Conservation (phyloP, 1,140 invertebrate genomes). For the Helicorthomorpha holstii region DNA sequence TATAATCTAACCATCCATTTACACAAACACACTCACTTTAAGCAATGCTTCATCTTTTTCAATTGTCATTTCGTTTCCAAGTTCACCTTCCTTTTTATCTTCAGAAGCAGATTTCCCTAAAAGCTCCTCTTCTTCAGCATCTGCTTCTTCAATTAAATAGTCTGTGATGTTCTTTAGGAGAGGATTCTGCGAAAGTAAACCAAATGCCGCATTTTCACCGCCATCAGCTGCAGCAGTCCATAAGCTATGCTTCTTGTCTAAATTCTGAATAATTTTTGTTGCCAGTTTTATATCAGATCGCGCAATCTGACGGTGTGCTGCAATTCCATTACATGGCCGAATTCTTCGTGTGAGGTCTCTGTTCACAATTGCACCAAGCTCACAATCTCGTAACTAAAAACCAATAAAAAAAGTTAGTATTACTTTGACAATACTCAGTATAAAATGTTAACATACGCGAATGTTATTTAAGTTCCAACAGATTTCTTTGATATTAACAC, state of each 20-base stretch:
- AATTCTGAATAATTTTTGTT: slow-evolving; percentile 84
- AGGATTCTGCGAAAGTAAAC: slow-evolving; percentile 67
- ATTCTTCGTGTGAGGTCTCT: slow-evolving; percentile 82
- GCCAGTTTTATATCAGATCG: slow-evolving; percentile 82
- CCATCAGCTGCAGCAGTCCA: slow-evolving; percentile 40
- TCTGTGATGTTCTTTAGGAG: slow-evolving; percentile 94
- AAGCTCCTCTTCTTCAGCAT: slow-evolving; percentile 92
- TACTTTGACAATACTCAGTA: slow-evolving; percentile 5
- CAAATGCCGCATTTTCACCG: slow-evolving; percentile 31
- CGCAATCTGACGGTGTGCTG: slow-evolving; percentile 75
- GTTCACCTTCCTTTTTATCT: slow-evolving; percentile 30
- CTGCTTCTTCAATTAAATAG: slow-evolving; percentile 95
- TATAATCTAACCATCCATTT: background rate
- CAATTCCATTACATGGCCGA: slow-evolving; percentile 79
- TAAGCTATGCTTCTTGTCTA: slow-evolving; percentile 66
- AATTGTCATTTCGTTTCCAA: slow-evolving; percentile 38
- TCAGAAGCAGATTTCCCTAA: slow-evolving; percentile 50
- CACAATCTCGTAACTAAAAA: slow-evolving; percentile 63
- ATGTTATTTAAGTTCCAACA: slow-evolving; percentile 98
- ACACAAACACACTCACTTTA: slow-evolving; percentile 33
- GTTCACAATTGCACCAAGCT: slow-evolving; percentile 87
- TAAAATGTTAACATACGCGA: slow-evolving; percentile 34
- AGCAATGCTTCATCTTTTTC: slow-evolving; percentile 62
- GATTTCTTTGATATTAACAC: slow-evolving; percentile 98
- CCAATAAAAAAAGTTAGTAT: background rate